Base-by-base conservation (phyloP, 1,140 invertebrate genomes). In the Pogonus chalceus region DNA sequence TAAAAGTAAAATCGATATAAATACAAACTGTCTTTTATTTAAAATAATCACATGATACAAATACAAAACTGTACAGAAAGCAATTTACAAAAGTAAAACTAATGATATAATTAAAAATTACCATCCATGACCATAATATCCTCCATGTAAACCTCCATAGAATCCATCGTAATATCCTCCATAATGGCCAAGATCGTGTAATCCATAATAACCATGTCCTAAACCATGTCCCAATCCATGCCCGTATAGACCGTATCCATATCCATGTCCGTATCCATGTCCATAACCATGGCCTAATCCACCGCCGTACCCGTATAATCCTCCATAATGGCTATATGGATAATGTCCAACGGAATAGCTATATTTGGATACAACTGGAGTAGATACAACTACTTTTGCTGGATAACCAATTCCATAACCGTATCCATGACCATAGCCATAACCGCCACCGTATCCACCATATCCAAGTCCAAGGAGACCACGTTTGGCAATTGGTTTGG, bases 231-330 rank as follows among this genome's bases (percentile, higher is more conserved):
- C 51, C 26, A 31, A 14, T 31, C 26, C 26, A 18, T 53, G 49
- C 31, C 56, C 56, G 47, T 50, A 37, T n/a, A n/a, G n/a, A 3
- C 55, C 52, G 10, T 10, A 16, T 12, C 48, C 23, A 12, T 35
- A 58, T 2, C 58, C 58, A 12, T 51, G 46, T 49, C 55, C 55
- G 52, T 58, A 55, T 1, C 52, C 43, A 20, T 51, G 52, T 46
- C 61, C 60, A 35, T 62, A 56, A 18, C 61, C 61, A 23, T 55
- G 22, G 12, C 49, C 49, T n/a, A 24, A 50, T 24, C 49, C 24
- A 18, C 49, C 49, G 4, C 24, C 20, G 31, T 35, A n/a, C 2
- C 50, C 51, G 22, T 39, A 35, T 7, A 31, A 51, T 43, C 37
- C 37, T 4, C 18, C 37, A 31, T 31, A 31, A 9, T 18, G 9